Percentiles rank a stretch among this genome's conserved stretches.
phyloP scores from a whole-genome alignment of 2,113 vertebrate species.

The Dasyornis broadbenti region DNA sequence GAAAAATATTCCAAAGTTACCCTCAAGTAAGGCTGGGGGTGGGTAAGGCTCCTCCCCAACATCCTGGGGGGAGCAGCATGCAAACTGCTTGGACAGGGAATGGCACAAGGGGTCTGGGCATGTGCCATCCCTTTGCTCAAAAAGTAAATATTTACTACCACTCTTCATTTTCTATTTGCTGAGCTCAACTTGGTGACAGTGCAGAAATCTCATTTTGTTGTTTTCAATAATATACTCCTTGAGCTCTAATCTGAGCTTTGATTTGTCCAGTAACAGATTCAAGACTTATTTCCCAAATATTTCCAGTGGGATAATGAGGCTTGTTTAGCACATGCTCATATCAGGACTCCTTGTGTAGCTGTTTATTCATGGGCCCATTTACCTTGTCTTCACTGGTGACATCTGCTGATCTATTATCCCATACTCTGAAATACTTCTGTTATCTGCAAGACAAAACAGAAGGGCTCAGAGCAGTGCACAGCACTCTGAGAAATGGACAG shows the following conservation, averaged over 20 bases:
- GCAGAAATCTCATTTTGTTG: background rate
- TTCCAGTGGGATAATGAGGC: background rate
- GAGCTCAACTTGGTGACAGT: background rate
- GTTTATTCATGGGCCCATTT: background rate
- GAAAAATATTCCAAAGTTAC: too few relatives aligned
- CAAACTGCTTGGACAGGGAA: background rate
- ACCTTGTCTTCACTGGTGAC: background rate
- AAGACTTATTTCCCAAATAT: background rate
- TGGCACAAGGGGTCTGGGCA: background rate
- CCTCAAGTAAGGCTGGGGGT: rapidly evolving
- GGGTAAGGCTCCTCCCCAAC: background rate
- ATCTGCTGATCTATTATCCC: background rate
- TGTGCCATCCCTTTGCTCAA: background rate
- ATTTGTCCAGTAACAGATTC: background rate
- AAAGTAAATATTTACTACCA: background rate
- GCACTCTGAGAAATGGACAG: background rate
- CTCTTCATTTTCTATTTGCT: background rate
- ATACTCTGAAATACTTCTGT: background rate
- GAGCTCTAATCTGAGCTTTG: background rate
- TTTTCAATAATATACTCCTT: background rate
- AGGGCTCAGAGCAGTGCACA: background rate
- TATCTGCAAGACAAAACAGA: conserved; percentile 19
- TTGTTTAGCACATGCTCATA: background rate
- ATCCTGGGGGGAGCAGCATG: rapidly evolving
- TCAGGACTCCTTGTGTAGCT: background rate